Base-by-base conservation (phyloP, 37 sponge, comb jelly and placozoan species). In the Oscarella lobularis region DNA sequence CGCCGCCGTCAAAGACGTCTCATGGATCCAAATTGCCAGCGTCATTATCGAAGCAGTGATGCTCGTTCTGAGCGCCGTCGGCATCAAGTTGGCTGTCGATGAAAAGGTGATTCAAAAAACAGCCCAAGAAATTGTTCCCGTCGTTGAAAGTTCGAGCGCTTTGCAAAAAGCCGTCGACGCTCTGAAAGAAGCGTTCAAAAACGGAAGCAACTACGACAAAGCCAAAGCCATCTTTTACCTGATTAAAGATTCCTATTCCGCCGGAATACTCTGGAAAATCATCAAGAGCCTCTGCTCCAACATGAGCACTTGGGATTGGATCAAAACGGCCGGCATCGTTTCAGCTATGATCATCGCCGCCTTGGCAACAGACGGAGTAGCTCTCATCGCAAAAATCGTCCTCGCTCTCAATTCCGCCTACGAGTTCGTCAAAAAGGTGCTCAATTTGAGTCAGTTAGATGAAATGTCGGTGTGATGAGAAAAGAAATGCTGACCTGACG, bases 331-430 rank as follows among this genome's bases (percentile, higher is more conserved):
- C 31, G 80, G 41, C n/a, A 79, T 79, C 3, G 80, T 79, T 14
- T 34, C 73, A 9, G 73, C 80, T 14, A 75, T 75, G 80, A 73
- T 79, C 33, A 38, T 78, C 38, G 79, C 79, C 31, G 79, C 71
- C 27, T 2, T 78, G n/a, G 79, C 71, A 30, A 78, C 79, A 36
- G 80, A 79, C 48, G 80, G 80, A 33, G 73, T 37, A 3, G 80
- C 80, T 2, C 73, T 79, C 2, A 75, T 79, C 33, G 80, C 80
- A 2, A 79, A 79, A 37, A 79, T 79, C 40, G 73, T 79, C 14
- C 80, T 79, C 39, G 80, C 80, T 38, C 80, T 79, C 32, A 79
- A 79, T 74, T 79, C 80, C n/a, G 80, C 80, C 2, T 79, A 79
- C 41, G 73, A 75, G 31, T 79, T 79, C 33, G 33, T 75, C 73